Evolutionary conservation across 2,888 invertebrate genomes (phyloP), one percentile per base, ranked within the genome.

Genomic region (Stomorhina lunata): DNA sequence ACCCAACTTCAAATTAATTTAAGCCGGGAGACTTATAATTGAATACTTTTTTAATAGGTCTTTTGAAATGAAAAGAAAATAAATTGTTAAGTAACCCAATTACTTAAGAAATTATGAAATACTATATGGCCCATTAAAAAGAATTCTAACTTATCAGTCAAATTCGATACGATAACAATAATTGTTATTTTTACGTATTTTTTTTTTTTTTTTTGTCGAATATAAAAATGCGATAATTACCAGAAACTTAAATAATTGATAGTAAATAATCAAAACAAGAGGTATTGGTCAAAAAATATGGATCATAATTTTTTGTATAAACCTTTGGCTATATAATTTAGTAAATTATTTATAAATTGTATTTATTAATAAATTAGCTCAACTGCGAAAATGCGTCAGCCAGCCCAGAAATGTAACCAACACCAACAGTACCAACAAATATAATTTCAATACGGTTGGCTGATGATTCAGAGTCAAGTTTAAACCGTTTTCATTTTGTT

Each of bases 401-500:
- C 50, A 61, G 27, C 20, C n/a, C 45, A 34, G 34, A 68, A 32
- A 50, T 32, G 20, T 61, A 25, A 76, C 45, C 66, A 37, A 7
- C 9, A 59, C 53, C 25, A 55, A 27, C 10, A 22, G 17, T 15
- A 57, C 15, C 40, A n/a, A 50, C 9, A 7, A 48, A 7, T 22
- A n/a, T 22, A n/a, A 68, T 32, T 25, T 40, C 20, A 40, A 53
- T 61, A 43, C 10, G 59, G 29, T 71, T 57, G 9, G 34, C 5
- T 53, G 66, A 68, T 81, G 81, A 72, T 43, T 81, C 81, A 81
- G 76, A 72, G 81, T 77, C 72, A 81, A 77, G 77, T 77, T 77
- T 66, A 81, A 81, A 77, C 15, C 27, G 27, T 65, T 81, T 77
- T 61, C 37, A 75, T 69, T 75, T 75, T 65, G 50, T 59, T 66